Base-by-base conservation (phyloP, 2,888 invertebrate genomes). In the Lepidocyrtinus sp. region DNA sequence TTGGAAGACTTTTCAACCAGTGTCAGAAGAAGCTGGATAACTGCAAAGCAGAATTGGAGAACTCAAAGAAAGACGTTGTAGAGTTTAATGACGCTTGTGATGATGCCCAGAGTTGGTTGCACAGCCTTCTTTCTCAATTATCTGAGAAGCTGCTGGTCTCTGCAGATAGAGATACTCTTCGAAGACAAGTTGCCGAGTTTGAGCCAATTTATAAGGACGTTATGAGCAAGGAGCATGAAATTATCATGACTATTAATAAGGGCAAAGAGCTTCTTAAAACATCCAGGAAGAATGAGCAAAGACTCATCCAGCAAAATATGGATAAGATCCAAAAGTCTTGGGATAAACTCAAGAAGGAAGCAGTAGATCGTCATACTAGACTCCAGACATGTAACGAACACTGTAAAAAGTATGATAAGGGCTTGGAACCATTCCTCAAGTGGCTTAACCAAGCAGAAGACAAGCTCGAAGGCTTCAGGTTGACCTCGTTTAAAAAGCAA, bases 201-300 rank as follows among this genome's bases (percentile, higher is more conserved):
- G 88, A 91, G 90, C 96, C 96, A 0, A 91, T 96, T 69, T 97
- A 97, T 89, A 91, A 95, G 36, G 96, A 96, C 87, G 94, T 97
- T 0, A 93, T 96, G 90, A 93, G 94, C 83, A 92, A 95, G 82
- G 97, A 97, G 87, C 96, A 97, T 87, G 97, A 98, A 89, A 93
- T 97, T 0, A 96, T 97, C 85, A 96, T 97, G 93, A 90, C 98
- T 17, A 89, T 98, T 27, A 97, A 97, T 88, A 97, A 96, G 89
- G 97, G 97, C 86, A 91, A 93, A 83, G 94, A 94, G 87, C 88
- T 92, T 5, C 89, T 89, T 0, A 90, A 87, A 1, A 88, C 78
- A 86, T 89, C 86, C 87, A 88, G 85, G 88, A 89, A 87, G 77
- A 88, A 87, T 36, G 92, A 92, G 85, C 90, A 91, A 85, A 91